A percentile compares a stretch with the other conserved stretches of the same genome.
Conservation (phyloP, 2,797 vertebrate species). For the Bryconaethiops microstoma region DNA sequence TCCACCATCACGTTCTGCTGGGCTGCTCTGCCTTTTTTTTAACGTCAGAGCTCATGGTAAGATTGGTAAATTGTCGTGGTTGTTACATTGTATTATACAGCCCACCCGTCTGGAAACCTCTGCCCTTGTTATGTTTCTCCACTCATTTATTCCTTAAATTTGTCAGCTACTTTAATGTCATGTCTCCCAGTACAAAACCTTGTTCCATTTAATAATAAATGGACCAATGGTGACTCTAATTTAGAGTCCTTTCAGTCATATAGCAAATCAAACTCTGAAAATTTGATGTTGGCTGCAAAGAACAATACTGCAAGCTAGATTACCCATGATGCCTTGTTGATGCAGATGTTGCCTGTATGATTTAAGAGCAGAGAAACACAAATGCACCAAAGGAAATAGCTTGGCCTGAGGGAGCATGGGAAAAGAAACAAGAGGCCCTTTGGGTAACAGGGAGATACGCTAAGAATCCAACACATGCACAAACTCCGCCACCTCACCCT, state of each 20-base stretch:
- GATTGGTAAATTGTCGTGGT: no score
- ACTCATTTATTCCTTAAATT: no score
- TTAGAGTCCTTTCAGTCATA: background rate
- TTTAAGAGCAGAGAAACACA: constrained; percentile 21
- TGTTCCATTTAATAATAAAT: background rate
- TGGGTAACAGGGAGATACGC: constrained; percentile 1
- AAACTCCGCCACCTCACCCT: background rate
- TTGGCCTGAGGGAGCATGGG: constrained; percentile 71
- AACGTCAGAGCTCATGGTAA: no score
- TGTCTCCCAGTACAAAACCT: no score
- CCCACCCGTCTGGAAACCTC: no score
- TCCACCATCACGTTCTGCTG: no score
- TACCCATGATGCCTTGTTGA: constrained; percentile 48
- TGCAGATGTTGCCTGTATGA: constrained; percentile 48
- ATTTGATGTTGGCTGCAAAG: constrained; percentile 23
- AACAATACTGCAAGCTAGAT: constrained; percentile 24
- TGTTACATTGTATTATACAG: no score
- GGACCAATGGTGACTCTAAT: background rate
- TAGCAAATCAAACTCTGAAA: background rate
- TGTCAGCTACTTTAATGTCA: no score
- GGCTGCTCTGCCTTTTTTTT: no score
- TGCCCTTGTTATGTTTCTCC: no score
- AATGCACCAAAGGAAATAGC: constrained; percentile 59
- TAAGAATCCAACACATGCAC: background rate
- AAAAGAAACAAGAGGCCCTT: constrained; percentile 59